These are phyloP conservation scores for Antechinus stuartii DNA, from an alignment of 2,113 vertebrate genomes.

Conservation along the genomic window DNA sequence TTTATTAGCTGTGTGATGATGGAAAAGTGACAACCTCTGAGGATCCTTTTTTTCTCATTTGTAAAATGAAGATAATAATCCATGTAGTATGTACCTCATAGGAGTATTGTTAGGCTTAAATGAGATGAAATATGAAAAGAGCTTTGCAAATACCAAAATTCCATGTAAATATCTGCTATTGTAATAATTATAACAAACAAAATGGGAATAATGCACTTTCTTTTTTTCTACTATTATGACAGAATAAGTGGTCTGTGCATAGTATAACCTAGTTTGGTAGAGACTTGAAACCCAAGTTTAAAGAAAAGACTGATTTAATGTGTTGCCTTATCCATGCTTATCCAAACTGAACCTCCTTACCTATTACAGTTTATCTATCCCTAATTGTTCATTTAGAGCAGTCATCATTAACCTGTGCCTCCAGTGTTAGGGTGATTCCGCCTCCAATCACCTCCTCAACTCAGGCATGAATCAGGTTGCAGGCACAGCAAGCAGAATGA, in stretches of 20 bases:
- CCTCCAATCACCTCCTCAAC: conserved; percentile 29
- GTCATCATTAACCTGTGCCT: conserved; percentile 60
- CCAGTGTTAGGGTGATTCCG: conserved; percentile 51
- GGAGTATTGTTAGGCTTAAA: neutral
- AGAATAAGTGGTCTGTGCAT: neutral
- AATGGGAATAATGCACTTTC: neutral
- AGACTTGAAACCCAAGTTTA: conserved; percentile 11
- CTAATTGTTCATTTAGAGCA: conserved; percentile 44
- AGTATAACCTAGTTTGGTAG: neutral
- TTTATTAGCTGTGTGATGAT: neutral
- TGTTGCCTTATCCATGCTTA: conserved; percentile 1
- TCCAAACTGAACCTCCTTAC: conserved; percentile 43
- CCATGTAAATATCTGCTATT: neutral
- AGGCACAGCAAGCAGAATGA: conserved; percentile 61
- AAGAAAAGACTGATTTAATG: conserved; percentile 38
- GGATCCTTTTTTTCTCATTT: neutral
- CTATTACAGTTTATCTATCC: conserved; percentile 38
- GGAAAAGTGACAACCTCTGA: neutral
- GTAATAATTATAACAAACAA: neutral
- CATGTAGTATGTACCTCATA: neutral
- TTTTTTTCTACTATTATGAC: conserved; percentile 5
- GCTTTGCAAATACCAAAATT: neutral
- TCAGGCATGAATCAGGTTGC: conserved; percentile 59
- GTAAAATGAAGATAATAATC: neutral
- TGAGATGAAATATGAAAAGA: neutral